phyloP scores from a whole-genome alignment of 2,888 invertebrate species.

The Abscondita cerata region DNA sequence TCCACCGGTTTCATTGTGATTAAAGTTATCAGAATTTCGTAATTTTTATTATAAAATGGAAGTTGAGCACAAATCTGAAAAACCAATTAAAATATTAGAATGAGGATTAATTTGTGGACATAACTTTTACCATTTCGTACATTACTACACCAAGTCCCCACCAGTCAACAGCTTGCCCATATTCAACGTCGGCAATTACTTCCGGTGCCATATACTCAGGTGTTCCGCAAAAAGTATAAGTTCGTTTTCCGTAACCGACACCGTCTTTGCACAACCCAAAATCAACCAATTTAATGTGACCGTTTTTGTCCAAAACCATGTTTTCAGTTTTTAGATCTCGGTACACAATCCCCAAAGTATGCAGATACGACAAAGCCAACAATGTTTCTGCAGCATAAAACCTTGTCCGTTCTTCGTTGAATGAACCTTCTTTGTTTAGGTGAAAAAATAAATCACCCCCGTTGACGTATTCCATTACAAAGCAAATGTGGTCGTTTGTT shows the following conservation, averaged over 20 bases:
- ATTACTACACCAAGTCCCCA: background rate
- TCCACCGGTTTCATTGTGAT: background rate
- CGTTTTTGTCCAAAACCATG: slow-evolving; percentile 3
- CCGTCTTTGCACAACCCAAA: slow-evolving; percentile 1
- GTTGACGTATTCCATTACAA: slow-evolving; percentile 4
- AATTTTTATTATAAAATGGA: slow-evolving; percentile 2
- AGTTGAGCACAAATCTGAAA: slow-evolving; percentile 2
- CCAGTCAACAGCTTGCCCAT: slow-evolving; percentile 3
- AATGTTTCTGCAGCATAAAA: slow-evolving; percentile 9
- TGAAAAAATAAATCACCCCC: slow-evolving; percentile 8
- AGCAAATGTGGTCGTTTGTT: background rate
- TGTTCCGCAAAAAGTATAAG: slow-evolving; percentile 4
- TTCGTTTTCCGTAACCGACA: background rate
- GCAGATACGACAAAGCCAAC: background rate
- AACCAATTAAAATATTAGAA: too few species aligned
- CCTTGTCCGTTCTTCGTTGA: background rate
- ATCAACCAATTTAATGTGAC: slow-evolving; percentile 7
- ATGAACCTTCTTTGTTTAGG: background rate
- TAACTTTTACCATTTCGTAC: slow-evolving; percentile 11
- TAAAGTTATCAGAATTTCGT: slow-evolving; percentile 1
- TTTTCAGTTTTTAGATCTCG: slow-evolving; percentile 10
- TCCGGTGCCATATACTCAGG: slow-evolving; percentile 3
- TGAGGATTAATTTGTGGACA: too few species aligned
- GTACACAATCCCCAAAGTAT: slow-evolving; percentile 3
- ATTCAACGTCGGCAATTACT: background rate